Conservation (phyloP, 2,797 vertebrate genomes). For the Microctenopoma steveboyesi region DNA sequence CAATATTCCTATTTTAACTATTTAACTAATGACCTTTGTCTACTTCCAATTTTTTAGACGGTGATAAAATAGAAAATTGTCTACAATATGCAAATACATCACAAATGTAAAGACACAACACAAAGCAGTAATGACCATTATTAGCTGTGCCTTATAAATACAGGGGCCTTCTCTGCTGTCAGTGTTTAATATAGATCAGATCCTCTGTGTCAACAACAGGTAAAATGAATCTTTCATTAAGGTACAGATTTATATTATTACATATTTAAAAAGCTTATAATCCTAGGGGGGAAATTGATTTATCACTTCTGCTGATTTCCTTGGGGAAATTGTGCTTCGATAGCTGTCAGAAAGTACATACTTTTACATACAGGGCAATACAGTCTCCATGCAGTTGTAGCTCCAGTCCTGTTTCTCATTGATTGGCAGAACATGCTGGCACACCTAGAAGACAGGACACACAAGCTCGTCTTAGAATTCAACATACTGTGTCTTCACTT, state of each 20-base stretch:
- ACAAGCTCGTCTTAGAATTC: slow-evolving; percentile 8
- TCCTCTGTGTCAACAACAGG: neutral
- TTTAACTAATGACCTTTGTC: neutral
- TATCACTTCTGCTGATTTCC: no score
- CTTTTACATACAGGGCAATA: slow-evolving; percentile 70
- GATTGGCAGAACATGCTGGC: slow-evolving; percentile 90
- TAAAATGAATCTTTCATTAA: neutral
- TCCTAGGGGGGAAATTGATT: no score
- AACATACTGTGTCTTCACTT: neutral
- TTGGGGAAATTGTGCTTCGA: no score
- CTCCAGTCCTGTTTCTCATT: slow-evolving; percentile 90
- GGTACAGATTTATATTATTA: no score
- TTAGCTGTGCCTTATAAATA: neutral
- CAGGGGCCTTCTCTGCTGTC: neutral
- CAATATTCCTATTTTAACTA: no score
- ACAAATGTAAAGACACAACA: slow-evolving; percentile 18
- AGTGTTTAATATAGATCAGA: neutral
- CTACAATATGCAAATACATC: neutral
- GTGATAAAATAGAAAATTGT: neutral
- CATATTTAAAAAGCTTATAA: no score
- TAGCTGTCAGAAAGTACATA: neutral
- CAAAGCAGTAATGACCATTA: neutral
- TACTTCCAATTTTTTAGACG: neutral
- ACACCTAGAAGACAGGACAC: slow-evolving; percentile 82
- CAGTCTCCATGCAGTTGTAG: slow-evolving; percentile 88